These are phyloP conservation scores for Laupala kohalensis DNA, from an alignment of 1,140 invertebrate genomes.

Conservation along the genomic window DNA sequence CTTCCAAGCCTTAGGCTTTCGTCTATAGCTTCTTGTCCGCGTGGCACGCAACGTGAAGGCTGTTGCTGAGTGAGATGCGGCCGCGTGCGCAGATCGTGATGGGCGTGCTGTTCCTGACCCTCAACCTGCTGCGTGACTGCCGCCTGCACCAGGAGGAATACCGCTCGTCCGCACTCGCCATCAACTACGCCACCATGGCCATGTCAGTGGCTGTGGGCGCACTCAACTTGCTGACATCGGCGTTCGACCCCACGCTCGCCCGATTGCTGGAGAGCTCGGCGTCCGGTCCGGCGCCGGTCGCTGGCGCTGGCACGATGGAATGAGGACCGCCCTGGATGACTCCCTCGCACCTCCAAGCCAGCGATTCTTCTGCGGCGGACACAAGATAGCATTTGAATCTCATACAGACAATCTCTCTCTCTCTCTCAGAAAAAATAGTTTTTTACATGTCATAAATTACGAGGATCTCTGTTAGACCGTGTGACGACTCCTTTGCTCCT, in stretches of 20 bases:
- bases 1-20: too few species aligned
- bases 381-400: too few species aligned
- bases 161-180: constrained; percentile 45
- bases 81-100: constrained; percentile 32
- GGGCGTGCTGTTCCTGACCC: constrained; percentile 51
- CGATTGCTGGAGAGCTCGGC: neutral
- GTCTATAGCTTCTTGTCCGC: too few species aligned
- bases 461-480: too few species aligned
- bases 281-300: neutral
- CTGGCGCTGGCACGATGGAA: neutral
- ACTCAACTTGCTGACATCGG: constrained; percentile 63
- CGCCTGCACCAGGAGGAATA: constrained; percentile 53
- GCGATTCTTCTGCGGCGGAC: too few species aligned
- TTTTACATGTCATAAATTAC: too few species aligned
- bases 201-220: constrained; percentile 58
- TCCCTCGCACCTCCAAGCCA: too few species aligned
- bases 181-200: constrained; percentile 58
- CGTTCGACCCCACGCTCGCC: constrained; percentile 46
- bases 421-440: too few species aligned
- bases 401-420: too few species aligned
- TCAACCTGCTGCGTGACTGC: constrained; percentile 62
- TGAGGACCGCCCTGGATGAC: too few species aligned
- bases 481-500: too few species aligned
- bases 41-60: neutral
- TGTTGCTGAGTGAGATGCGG: neutral